These are phyloP conservation scores for Chionis minor DNA, from an alignment of 2,113 vertebrate species.

Conservation along the genomic window DNA sequence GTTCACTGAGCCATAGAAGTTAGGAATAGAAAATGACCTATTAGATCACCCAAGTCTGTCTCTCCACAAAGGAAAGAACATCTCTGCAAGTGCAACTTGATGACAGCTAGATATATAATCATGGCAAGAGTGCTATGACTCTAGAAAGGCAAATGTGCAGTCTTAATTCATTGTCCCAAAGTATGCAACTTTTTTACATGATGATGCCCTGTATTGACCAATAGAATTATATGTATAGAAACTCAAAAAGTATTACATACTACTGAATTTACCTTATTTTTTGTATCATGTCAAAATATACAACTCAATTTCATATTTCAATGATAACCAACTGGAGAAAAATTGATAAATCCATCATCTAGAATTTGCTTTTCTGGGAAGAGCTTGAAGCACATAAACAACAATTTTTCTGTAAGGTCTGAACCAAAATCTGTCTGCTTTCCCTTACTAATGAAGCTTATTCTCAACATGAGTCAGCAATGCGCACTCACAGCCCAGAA, in stretches of 20 bases:
- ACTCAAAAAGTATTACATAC: background rate
- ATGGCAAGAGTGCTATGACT: background rate
- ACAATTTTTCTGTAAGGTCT: background rate
- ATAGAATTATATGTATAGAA: background rate
- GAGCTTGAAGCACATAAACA: background rate
- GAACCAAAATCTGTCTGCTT: background rate
- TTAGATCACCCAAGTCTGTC: background rate
- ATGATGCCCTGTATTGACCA: background rate
- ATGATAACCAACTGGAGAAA: background rate
- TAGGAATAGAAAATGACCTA: conserved; percentile 22
- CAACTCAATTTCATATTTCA: background rate
- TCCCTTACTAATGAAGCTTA: background rate
- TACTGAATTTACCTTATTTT: background rate
- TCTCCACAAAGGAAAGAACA: background rate
- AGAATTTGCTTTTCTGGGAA: background rate
- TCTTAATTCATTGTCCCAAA: background rate
- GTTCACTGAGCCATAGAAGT: background rate
- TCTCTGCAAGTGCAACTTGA: background rate
- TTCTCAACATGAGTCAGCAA: background rate
- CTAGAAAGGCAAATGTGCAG: background rate
- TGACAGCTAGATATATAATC: background rate
- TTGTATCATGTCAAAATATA: background rate
- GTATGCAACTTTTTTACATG: background rate
- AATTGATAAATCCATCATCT: background rate
- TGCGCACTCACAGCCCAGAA: background rate